Conservation (phyloP, 2,888 invertebrate genomes). For the Lasioglossum malachurum region DNA sequence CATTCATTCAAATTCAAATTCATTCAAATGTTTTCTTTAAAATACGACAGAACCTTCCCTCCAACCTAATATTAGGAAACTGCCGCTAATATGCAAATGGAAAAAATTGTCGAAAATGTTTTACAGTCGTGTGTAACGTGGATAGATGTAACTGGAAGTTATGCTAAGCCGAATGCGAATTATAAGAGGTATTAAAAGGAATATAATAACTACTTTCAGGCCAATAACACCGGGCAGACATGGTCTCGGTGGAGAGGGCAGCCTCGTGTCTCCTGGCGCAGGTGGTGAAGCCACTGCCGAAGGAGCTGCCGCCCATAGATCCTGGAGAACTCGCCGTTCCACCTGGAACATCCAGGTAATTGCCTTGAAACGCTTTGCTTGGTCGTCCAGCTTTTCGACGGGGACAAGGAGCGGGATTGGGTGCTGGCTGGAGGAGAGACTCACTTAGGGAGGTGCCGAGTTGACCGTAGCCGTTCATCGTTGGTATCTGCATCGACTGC, state of each 20-base stretch:
- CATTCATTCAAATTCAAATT: too few relatives aligned
- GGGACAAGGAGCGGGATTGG: not conserved
- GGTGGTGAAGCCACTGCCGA: slow-evolving; percentile 78
- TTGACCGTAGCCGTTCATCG: slow-evolving; percentile 85
- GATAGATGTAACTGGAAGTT: not conserved
- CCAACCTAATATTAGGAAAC: too few relatives aligned
- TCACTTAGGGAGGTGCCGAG: slow-evolving; percentile 84
- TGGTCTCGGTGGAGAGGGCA: slow-evolving; percentile 70
- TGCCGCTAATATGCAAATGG: too few relatives aligned
- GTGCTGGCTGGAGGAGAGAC: slow-evolving; percentile 65
- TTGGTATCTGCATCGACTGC: slow-evolving; percentile 84
- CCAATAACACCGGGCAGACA: slow-evolving; percentile 81
- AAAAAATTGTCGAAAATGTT: too few relatives aligned
- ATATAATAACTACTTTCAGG: slow-evolving; percentile 77
- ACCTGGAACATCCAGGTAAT: slow-evolving; percentile 84
- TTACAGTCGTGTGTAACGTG: not conserved
- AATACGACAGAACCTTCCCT: too few relatives aligned
- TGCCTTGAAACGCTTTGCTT: slow-evolving; percentile 82
- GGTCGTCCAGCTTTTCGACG: slow-evolving; percentile 65
- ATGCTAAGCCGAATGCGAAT: not conserved
- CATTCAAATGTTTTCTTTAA: too few relatives aligned
- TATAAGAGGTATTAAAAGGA: not conserved
- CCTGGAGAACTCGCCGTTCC: slow-evolving; percentile 74
- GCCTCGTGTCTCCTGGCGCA: slow-evolving; percentile 80
- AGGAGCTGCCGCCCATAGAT: slow-evolving; percentile 77